Evolutionary conservation across 1,140 invertebrate genomes (phyloP).

Genomic region (Drosophila malerkotliana): DNA sequence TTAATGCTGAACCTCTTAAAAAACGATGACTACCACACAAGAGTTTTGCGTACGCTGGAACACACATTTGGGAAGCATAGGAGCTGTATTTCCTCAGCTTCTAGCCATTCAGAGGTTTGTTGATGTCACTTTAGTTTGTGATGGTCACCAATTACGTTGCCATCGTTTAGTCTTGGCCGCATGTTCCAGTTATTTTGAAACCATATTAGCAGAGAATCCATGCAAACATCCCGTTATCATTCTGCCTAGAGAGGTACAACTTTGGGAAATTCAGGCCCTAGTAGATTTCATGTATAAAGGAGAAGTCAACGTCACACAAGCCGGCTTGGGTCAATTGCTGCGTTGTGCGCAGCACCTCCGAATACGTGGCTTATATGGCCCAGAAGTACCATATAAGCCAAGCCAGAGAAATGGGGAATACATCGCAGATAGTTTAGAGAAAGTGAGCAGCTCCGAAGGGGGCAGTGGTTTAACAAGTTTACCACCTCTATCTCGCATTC

Average conservation of each 20-base stretch:
- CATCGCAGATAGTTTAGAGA: constrained; percentile 22
- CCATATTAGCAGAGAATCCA: constrained; percentile 91
- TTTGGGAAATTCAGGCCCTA: constrained; percentile 91
- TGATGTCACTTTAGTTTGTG: constrained; percentile 94
- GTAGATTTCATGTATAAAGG: constrained; percentile 95
- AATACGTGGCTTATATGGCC: constrained; percentile 87
- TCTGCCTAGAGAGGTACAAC: constrained; percentile 88
- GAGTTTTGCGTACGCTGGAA: constrained; percentile 95
- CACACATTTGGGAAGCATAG: constrained; percentile 84
- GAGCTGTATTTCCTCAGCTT: constrained; percentile 85
- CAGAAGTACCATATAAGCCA: constrained; percentile 74
- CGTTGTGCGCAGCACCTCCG: constrained; percentile 92
- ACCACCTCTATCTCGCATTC: constrained; percentile 66
- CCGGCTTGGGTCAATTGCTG: constrained; percentile 90
- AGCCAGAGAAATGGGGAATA: constrained; percentile 1
- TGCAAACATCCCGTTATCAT: constrained; percentile 94
- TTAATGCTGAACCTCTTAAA: neutral
- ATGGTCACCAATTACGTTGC: constrained; percentile 93
- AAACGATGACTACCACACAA: constrained; percentile 85
- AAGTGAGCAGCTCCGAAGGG: constrained; percentile 37
- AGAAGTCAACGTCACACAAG: constrained; percentile 93
- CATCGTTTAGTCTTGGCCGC: constrained; percentile 94
- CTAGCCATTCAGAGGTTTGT: constrained; percentile 93
- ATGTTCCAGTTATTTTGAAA: constrained; percentile 92
- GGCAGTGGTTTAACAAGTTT: constrained; percentile 75